Conservation (phyloP, 2,888 invertebrate genomes). For the Noctua fimbriata region DNA sequence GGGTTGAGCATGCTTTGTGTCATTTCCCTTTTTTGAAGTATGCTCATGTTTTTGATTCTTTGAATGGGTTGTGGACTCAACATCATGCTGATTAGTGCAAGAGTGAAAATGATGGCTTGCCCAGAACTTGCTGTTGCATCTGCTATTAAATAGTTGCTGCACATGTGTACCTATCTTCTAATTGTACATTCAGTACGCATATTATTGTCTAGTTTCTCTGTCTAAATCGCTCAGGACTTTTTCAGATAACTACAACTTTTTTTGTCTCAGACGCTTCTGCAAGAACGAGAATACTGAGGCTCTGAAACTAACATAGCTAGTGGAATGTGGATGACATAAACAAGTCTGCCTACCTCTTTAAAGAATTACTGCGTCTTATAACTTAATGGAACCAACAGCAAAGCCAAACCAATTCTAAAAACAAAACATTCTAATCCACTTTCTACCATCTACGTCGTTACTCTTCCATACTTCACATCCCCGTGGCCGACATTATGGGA, state of each 20-base stretch:
- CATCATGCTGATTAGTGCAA: background rate
- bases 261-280: background rate
- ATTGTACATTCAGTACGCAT: background rate
- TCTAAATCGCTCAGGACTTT: background rate
- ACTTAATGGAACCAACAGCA: background rate
- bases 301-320: background rate
- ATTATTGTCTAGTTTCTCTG: background rate
- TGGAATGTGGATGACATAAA: background rate
- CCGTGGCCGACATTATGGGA: constrained; percentile 63
- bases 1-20: constrained; percentile 1
- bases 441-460: constrained; percentile 25
- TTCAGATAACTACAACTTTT: background rate
- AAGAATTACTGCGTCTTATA: background rate
- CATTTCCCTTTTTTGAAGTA: background rate
- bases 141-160: background rate
- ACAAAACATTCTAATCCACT: constrained; percentile 44
- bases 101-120: background rate
- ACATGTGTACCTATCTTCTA: background rate
- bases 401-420: background rate
- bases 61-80: background rate
- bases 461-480: constrained; percentile 63
- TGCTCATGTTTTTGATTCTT: background rate
- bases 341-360: background rate
- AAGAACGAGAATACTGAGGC: background rate
- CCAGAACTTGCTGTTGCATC: background rate